These are phyloP conservation scores for Rhinogobio ventralis DNA, from an alignment of 2,797 vertebrate genomes.

Conservation along the genomic window DNA sequence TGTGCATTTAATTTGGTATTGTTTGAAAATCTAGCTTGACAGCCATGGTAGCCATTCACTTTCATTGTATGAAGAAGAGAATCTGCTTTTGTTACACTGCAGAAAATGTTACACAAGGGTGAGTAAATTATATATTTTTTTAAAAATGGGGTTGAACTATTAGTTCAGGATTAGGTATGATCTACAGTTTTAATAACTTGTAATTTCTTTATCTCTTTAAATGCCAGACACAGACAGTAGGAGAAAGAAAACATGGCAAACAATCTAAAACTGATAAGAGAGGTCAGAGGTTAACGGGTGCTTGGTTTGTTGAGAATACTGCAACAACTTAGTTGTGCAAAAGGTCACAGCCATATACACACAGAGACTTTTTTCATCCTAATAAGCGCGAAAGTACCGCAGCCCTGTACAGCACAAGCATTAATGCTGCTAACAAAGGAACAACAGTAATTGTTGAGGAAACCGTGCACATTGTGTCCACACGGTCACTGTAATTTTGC, in stretches of 20 bases:
- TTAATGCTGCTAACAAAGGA: conserved; percentile 13
- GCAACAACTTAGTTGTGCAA: not conserved
- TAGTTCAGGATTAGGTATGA: not conserved
- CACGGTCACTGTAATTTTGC: not conserved
- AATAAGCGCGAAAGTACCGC: not conserved
- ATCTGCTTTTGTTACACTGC: not conserved
- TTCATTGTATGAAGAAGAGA: not conserved
- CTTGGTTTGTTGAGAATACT: not conserved
- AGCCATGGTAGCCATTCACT: not conserved
- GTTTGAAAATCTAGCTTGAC: not conserved
- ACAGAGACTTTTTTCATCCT: conserved; percentile 20
- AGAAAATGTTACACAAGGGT: not conserved
- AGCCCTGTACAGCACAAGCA: not conserved
- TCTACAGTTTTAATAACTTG: not conserved
- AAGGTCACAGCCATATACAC: conserved; percentile 25
- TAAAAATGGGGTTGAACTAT: not conserved
- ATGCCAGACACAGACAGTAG: not conserved
- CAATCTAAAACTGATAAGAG: not conserved
- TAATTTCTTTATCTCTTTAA: not conserved
- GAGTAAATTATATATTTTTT: not conserved
- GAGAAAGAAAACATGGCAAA: not conserved
- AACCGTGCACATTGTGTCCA: not conserved
- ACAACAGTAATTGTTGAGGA: conserved; percentile 17
- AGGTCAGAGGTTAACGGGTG: conserved; percentile 14
- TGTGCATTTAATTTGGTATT: not conserved